Conservation (phyloP, 2,113 vertebrate genomes). For the Emydura subglobosa region DNA sequence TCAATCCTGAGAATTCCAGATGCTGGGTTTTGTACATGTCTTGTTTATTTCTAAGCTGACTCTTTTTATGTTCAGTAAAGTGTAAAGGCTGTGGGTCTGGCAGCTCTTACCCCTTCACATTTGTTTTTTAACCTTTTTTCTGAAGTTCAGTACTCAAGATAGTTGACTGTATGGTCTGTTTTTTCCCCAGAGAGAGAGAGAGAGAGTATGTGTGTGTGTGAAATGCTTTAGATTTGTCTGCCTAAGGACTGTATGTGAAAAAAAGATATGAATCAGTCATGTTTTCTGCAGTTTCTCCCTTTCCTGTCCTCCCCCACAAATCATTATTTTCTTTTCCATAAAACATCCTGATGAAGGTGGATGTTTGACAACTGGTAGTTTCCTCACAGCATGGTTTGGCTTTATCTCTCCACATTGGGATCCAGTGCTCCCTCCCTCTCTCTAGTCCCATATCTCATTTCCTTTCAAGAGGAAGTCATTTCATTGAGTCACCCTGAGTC, state of each 20-base stretch:
- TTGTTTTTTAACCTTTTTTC: background rate
- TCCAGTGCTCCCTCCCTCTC: background rate
- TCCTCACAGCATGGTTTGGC: background rate
- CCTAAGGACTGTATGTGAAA: accelerated
- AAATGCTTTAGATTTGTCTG: constrained; percentile 17
- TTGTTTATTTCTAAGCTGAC: background rate
- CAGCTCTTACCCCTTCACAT: background rate
- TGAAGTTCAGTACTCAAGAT: background rate
- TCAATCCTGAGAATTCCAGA: background rate
- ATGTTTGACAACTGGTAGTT: background rate
- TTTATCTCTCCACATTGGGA: background rate
- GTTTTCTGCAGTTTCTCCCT: background rate
- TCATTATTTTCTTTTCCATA: background rate
- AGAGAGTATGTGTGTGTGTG: background rate
- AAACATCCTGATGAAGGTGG: background rate
- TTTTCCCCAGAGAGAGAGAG: background rate
- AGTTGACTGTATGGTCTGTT: background rate
- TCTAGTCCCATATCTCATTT: background rate
- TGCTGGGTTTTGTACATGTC: background rate
- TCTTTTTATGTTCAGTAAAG: background rate
- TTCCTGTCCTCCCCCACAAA: background rate
- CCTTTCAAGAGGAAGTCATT: background rate
- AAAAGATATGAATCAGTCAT: background rate
- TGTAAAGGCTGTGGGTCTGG: background rate
- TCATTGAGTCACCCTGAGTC: background rate